These are phyloP conservation scores for Micronycteris hirsuta DNA, from an alignment of 2,113 vertebrate species.

Conservation along the genomic window DNA sequence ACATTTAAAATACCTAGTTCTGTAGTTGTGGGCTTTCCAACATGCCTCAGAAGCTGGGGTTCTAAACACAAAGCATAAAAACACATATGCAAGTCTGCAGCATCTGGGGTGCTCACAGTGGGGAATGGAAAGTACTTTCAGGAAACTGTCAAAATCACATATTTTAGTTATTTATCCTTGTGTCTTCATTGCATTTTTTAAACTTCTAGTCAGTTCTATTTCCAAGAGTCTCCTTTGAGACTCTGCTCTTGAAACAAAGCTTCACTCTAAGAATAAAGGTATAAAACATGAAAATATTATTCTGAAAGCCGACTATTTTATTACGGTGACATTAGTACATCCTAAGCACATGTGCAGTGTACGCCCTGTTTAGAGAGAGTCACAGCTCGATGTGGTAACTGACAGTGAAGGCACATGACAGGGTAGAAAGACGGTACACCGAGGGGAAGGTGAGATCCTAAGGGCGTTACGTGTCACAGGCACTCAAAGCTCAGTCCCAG, in stretches of 20 bases:
- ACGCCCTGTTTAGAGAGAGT: not conserved
- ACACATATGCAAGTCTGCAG: not conserved
- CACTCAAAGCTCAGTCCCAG: not conserved
- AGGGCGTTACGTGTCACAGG: not conserved
- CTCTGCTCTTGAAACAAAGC: not conserved
- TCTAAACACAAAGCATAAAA: not conserved
- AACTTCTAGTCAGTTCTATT: not conserved
- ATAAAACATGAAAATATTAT: not conserved
- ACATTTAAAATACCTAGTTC: slow-evolving; percentile 1
- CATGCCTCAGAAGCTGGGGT: not conserved
- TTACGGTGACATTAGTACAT: not conserved
- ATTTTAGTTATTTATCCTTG: slow-evolving; percentile 18
- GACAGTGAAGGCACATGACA: not conserved
- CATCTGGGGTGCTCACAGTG: not conserved
- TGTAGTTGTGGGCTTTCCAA: not conserved
- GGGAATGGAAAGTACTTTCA: not conserved
- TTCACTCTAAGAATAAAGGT: not conserved
- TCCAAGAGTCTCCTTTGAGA: not conserved
- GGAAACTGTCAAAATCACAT: not conserved
- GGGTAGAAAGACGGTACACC: not conserved
- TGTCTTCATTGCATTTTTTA: not conserved
- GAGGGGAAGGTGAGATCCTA: not conserved
- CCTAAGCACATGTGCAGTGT: not conserved
- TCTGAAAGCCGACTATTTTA: not conserved
- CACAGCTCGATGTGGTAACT: too few species aligned